These are phyloP conservation scores for Nudaria mundana DNA, from an alignment of 2,888 invertebrate species.

Conservation along the genomic window DNA sequence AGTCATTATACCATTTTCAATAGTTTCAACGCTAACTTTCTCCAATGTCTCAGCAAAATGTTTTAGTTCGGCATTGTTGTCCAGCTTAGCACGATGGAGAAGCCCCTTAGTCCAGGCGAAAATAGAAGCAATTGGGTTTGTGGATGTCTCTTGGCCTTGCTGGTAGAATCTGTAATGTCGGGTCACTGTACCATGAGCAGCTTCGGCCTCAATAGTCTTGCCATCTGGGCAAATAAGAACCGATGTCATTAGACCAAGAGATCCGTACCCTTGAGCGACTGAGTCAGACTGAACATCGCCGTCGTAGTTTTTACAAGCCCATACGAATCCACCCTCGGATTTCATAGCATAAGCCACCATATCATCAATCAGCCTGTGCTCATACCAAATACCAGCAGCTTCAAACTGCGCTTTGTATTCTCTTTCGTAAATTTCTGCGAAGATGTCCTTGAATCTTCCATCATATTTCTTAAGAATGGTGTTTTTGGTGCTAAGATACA, in stretches of 20 bases:
- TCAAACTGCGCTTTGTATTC: constrained; percentile 93
- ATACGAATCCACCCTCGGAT: constrained; percentile 98
- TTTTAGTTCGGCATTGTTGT: constrained; percentile 88
- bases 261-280: constrained; percentile 98
- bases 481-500: constrained; percentile 98
- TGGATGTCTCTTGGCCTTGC: constrained; percentile 98
- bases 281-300: constrained; percentile 99
- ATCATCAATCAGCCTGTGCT: constrained; percentile 98
- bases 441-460: constrained; percentile 98
- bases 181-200: constrained; percentile 98
- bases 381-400: constrained; percentile 96
- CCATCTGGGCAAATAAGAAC: constrained; percentile 98
- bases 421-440: constrained; percentile 95
- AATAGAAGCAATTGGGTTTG: constrained; percentile 99
- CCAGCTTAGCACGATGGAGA: constrained; percentile 95
- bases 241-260: constrained; percentile 98
- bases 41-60: constrained; percentile 94
- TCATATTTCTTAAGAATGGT: constrained; percentile 98
- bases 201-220: constrained; percentile 98
- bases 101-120: constrained; percentile 99
- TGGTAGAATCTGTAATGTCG: constrained; percentile 94
- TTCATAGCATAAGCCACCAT: constrained; percentile 99
- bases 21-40: constrained; percentile 95
- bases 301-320: constrained; percentile 99
- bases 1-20: constrained; percentile 97